These are phyloP conservation scores for Poecilia latipinna DNA, from an alignment of 2,113 vertebrate species.

Conservation along the genomic window DNA sequence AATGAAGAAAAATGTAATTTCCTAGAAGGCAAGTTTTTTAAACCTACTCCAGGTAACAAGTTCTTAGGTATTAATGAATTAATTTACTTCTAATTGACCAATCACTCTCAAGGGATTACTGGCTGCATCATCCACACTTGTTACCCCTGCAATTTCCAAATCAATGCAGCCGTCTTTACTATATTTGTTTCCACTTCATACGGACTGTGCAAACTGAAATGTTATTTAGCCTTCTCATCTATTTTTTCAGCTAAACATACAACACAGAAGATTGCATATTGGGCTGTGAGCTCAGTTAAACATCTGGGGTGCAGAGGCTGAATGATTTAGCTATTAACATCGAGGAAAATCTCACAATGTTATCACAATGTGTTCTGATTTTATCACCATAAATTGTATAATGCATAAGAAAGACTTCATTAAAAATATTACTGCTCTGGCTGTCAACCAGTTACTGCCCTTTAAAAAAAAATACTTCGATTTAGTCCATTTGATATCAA, in stretches of 20 bases:
- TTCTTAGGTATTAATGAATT: background rate
- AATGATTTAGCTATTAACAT: background rate
- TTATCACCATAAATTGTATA: background rate
- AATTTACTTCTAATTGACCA: background rate
- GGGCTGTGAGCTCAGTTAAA: conserved; percentile 3
- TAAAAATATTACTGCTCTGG: background rate
- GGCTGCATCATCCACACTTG: conserved; percentile 2
- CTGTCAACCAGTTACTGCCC: background rate
- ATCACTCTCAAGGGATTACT: conserved; percentile 9
- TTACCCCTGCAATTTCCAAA: conserved; percentile 12
- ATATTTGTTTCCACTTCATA: conserved; percentile 8
- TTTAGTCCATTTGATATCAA: conserved; percentile 30
- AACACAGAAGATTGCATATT: conserved; percentile 7
- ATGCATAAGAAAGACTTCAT: background rate
- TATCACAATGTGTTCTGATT: background rate
- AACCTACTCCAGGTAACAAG: conserved; percentile 12
- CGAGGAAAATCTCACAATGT: background rate
- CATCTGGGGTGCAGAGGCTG: background rate
- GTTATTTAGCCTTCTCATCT: conserved; percentile 2
- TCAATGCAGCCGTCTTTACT: conserved; percentile 2
- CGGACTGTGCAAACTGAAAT: conserved; percentile 1
- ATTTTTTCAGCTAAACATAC: conserved; percentile 4
- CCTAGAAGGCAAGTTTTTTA: conserved; percentile 8
- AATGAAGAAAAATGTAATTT: background rate
- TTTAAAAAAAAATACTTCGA: conserved; percentile 12